phyloP scores from a whole-genome alignment of 1,140 invertebrate genomes.

The Periplaneta americana region DNA sequence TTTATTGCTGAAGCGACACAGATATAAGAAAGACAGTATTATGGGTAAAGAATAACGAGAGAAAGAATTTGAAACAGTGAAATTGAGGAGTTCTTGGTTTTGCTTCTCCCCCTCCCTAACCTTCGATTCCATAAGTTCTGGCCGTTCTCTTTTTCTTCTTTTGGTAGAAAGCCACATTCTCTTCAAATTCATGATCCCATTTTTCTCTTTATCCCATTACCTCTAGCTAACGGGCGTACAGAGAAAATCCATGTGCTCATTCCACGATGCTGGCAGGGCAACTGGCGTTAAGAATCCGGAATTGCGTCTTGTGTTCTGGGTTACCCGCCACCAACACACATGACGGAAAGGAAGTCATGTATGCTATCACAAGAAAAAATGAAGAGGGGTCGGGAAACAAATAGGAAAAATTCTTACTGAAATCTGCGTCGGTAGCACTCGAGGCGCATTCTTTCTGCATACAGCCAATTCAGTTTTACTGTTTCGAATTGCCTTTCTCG shows the following conservation, averaged over 20 bases:
- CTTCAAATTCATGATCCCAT: neutral
- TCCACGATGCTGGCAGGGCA: neutral
- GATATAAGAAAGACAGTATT: neutral
- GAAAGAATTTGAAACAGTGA: too few relatives aligned
- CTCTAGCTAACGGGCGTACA: neutral
- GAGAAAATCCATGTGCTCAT: slow-evolving; percentile 1
- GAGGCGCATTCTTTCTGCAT: too few relatives aligned
- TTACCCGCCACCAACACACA: neutral
- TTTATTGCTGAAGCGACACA: too few relatives aligned
- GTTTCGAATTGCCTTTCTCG: too few relatives aligned
- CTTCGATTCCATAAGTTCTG: neutral
- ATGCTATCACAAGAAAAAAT: neutral
- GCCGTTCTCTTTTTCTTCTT: neutral
- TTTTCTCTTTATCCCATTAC: slow-evolving; percentile 3
- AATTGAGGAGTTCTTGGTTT: neutral
- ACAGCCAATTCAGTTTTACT: too few relatives aligned
- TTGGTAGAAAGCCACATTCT: neutral
- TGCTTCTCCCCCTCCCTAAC: neutral
- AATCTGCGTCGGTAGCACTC: too few relatives aligned
- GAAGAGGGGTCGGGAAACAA: neutral
- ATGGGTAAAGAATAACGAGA: neutral
- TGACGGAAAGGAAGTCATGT: neutral
- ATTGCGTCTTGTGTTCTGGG: neutral
- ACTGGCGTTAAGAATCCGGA: neutral
- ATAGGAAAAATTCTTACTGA: too few relatives aligned